phyloP scores from a whole-genome alignment of 2,113 vertebrate genomes.

The Dascyllus trimaculatus region DNA sequence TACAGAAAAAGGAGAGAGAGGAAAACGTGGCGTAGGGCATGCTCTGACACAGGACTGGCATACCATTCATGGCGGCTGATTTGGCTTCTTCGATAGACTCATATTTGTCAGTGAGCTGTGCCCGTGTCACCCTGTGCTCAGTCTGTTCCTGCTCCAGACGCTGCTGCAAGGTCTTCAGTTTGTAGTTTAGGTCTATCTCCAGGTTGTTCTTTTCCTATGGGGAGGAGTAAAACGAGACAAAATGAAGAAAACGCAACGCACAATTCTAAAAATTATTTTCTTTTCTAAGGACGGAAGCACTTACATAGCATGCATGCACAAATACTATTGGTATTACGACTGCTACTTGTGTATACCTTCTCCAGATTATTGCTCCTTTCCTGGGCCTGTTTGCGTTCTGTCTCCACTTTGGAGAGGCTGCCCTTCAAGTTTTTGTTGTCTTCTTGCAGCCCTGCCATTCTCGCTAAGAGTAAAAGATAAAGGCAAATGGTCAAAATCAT shows the following conservation, averaged over 20 bases:
- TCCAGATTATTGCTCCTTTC: constrained; percentile 95
- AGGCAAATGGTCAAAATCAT: constrained; percentile 11
- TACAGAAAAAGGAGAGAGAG: background rate
- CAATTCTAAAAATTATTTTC: no score
- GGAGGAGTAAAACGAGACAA: background rate
- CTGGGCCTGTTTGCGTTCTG: constrained; percentile 93
- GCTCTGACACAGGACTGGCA: constrained; percentile 61
- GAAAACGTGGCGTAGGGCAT: background rate
- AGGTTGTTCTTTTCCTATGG: constrained; percentile 96
- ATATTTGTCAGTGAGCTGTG: constrained; percentile 96
- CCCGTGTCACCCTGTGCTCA: constrained; percentile 94
- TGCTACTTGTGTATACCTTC: constrained; percentile 85
- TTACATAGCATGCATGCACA: no score
- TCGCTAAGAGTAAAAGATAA: constrained; percentile 84
- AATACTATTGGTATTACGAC: background rate
- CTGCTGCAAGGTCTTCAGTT: constrained; percentile 95
- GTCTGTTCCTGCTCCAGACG: constrained; percentile 95
- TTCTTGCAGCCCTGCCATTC: constrained; percentile 92
- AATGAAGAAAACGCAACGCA: constrained; percentile 1
- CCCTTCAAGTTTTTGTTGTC: constrained; percentile 93
- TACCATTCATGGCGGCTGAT: constrained; percentile 96
- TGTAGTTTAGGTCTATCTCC: constrained; percentile 98
- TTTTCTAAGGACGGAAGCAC: background rate
- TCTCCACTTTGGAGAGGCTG: constrained; percentile 92
- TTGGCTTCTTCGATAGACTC: constrained; percentile 97